Evolutionary conservation across 2,113 vertebrate genomes (phyloP).

Genomic region (Hippocampus guttulatus): DNA sequence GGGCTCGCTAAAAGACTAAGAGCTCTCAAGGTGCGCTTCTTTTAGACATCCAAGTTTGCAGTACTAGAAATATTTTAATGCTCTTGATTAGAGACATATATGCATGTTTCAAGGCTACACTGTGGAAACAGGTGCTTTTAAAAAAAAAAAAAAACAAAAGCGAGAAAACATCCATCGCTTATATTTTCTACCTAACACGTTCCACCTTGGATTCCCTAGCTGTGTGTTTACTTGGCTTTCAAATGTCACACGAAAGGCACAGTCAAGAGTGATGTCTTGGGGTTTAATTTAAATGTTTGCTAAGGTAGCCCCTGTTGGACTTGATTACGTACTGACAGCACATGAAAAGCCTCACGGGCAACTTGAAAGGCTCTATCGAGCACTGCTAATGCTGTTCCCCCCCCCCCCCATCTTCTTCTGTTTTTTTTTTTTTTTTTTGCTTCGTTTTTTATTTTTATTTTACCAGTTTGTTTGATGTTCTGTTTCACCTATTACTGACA

Average conservation of each 20-base stretch:
- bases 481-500: neutral
- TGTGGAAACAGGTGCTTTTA: neutral
- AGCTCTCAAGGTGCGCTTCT: neutral
- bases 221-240: slow-evolving; percentile 1
- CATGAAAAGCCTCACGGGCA: neutral
- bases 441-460: neutral
- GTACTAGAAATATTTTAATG: neutral
- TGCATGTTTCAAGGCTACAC: neutral
- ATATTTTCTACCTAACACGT: slow-evolving; percentile 4
- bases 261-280: slow-evolving; percentile 2
- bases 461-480: neutral
- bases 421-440: neutral
- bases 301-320: slow-evolving; percentile 8
- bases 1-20: slow-evolving; percentile 22
- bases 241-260: slow-evolving; percentile 10
- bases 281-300: slow-evolving; percentile 18
- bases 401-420: too few relatives aligned
- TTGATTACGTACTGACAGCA: slow-evolving; percentile 13
- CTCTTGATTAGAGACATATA: neutral
- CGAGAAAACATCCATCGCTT: neutral
- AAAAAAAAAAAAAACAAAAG: neutral
- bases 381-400: neutral
- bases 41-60: neutral
- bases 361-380: neutral
- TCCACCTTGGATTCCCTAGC: neutral